Conservation (phyloP, 2,888 invertebrate genomes). For the Halictus ligatus region DNA sequence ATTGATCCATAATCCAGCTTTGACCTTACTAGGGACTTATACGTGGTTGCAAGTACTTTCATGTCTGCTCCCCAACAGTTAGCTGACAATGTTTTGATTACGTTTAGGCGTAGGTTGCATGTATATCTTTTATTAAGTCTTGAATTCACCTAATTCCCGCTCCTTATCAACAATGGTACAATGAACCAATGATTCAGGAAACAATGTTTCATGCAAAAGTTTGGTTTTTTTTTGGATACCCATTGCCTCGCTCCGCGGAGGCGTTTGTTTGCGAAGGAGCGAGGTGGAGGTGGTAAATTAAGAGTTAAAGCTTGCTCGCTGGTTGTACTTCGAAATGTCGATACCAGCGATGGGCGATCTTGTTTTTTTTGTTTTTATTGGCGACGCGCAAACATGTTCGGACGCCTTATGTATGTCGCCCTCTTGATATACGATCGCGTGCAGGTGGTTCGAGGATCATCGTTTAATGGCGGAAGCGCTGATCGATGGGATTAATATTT, state of each 20-base stretch:
- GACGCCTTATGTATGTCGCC: conserved; percentile 7
- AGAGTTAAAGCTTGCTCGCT: conserved; percentile 21
- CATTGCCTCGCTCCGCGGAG: neutral
- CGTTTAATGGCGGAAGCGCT: conserved; percentile 17
- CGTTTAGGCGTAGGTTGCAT: too few species aligned
- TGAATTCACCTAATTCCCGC: neutral
- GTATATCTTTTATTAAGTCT: too few species aligned
- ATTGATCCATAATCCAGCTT: too few species aligned
- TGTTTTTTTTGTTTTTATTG: conserved; percentile 7
- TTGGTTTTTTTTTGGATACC: neutral
- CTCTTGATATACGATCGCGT: conserved; percentile 30
- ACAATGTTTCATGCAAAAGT: too few species aligned
- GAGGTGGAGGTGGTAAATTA: neutral
- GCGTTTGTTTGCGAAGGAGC: neutral
- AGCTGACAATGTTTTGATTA: too few species aligned
- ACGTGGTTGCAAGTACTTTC: too few species aligned
- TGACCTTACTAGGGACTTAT: too few species aligned
- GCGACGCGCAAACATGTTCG: conserved; percentile 10
- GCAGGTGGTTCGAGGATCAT: conserved; percentile 5
- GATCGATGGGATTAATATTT: neutral
- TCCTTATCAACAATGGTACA: too few species aligned
- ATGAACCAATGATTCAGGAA: too few species aligned
- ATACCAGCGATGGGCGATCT: neutral
- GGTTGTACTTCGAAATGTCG: conserved; percentile 9
- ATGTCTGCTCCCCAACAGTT: too few species aligned